Base-by-base conservation (phyloP, 2,797 vertebrate genomes). In the Esox lucius region DNA sequence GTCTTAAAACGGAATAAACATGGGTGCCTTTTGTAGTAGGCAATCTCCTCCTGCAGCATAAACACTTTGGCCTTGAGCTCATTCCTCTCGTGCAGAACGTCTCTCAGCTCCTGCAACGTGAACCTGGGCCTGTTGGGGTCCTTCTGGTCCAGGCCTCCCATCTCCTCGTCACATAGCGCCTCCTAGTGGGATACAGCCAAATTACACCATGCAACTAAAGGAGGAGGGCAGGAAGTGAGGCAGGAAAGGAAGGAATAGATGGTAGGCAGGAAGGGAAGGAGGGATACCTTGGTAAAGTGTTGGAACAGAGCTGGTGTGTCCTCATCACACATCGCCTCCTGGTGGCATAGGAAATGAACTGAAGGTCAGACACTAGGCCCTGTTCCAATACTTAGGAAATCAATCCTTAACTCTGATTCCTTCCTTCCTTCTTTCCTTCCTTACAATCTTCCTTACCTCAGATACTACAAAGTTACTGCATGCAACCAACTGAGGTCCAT, bases 1-100 rank as follows among this genome's bases (percentile, higher is more conserved):
- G n/a, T 59, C 5, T 19, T 59, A 4, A 59, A 59, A 59, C 1
- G 5, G 9, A 42, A 59, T 59, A 12, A 59, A 12, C 1, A 59
- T 59, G n/a, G n/a, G 19, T 78, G 97, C 98, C 98, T 98, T 86
- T 95, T 97, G 78, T 99, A 99, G 86, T 98, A 99, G 0, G 96
- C 92, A 72, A 99, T 94, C 87, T 99, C 98, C 78, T 99, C 98
- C 82, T 99, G 98, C 82, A 99, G 87, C 90, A 99, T 75, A 82
- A 99, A 99, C 13, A 99, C 97, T 93, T 97, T 96, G 70, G 98
- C 95, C 88, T 99, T 99, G 70, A 99, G 92, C 80, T 99, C 98
- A 0, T 99, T 99, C 80, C 98, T 94, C 89, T 99, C 98, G 0
- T 99, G 98, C 16, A 99, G 94, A 70, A 99, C 98, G 0, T 99